Base-by-base conservation (phyloP, 2,888 invertebrate species). In the Callinectes sapidus region DNA sequence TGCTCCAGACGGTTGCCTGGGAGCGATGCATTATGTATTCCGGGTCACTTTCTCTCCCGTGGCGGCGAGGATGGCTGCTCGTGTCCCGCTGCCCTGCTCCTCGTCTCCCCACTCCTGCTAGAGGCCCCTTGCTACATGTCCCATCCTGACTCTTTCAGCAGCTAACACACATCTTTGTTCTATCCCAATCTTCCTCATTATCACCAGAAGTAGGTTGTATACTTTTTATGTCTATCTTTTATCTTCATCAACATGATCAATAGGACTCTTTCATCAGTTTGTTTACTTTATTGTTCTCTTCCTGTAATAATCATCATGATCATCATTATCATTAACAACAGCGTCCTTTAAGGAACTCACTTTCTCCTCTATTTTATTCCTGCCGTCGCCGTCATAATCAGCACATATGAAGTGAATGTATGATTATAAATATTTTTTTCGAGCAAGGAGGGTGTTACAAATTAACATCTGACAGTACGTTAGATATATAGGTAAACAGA, bases 1-100 rank as follows among this genome's bases (percentile, higher is more conserved):
- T 71, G 71, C 71, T 71, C 71, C 28, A 28, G 71, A 71, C 71
- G 71, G 71, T 28, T 71, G 71, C 71, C 71, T 71, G n/a, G 71
- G 71, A 71, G 71, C 71, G 71, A 71, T 71, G 71, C 71, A 71
- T 71, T 71, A 71, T 71, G 71, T 71, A 71, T 71, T 71, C 71
- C 71, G n/a, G 28, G 71, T 71, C 71, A 71, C 71, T 71, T 71
- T 71, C 71, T 71, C 71, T 71, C 71, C 71, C 71, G 28, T n/a
- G 71, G 71, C n/a, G 10, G 13, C 71, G 71, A 71, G 71, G 71
- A 28, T 28, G 71, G 28, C 28, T 71, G 71, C n/a, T 71, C 28
- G n/a, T 71, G 71, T 10, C 71, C 71, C 28, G 71, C 28, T n/a
- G 71, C 71, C 28, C 13, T 71, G 28, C 71, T 28, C 71, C 71